Percentiles rank a stretch among this genome's conserved stretches.
Evolutionary conservation across 2,888 invertebrate genomes (phyloP).

Genomic region (Craniophora ligustri): DNA sequence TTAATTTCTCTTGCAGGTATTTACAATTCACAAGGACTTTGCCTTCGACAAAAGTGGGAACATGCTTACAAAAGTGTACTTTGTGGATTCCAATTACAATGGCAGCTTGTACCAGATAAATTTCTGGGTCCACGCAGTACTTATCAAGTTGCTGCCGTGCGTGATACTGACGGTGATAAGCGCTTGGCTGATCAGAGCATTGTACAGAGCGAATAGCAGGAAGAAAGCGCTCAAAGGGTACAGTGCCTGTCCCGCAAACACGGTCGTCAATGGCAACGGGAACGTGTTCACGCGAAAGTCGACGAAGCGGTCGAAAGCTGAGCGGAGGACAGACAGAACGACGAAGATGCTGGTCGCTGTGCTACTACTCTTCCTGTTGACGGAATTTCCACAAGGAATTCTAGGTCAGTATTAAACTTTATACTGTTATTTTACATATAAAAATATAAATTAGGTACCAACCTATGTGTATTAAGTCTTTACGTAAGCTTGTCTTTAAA

Average conservation of each 20-base stretch:
- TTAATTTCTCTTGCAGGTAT: constrained; percentile 73
- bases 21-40: constrained; percentile 76
- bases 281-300: constrained; percentile 79
- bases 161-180: constrained; percentile 92
- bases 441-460: background rate
- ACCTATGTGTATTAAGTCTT: too few relatives aligned
- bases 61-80: constrained; percentile 77
- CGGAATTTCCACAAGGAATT: constrained; percentile 96
- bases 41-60: constrained; percentile 73
- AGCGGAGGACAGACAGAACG: constrained; percentile 91
- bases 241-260: constrained; percentile 77
- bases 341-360: constrained; percentile 97
- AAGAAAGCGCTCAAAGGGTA: constrained; percentile 89
- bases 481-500: too few relatives aligned
- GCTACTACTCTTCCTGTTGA: constrained; percentile 94
- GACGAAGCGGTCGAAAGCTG: constrained; percentile 80
- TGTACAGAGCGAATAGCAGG: constrained; percentile 91
- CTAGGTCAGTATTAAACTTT: constrained; percentile 82
- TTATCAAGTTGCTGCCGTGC: constrained; percentile 94
- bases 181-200: constrained; percentile 91
- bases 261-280: constrained; percentile 74
- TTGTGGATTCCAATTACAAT: constrained; percentile 87
- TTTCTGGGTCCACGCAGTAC: constrained; percentile 94
- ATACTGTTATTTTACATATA: too few relatives aligned
- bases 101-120: constrained; percentile 91